Evolutionary conservation across 1,140 invertebrate species (phyloP).

Genomic region (Popillia japonica): DNA sequence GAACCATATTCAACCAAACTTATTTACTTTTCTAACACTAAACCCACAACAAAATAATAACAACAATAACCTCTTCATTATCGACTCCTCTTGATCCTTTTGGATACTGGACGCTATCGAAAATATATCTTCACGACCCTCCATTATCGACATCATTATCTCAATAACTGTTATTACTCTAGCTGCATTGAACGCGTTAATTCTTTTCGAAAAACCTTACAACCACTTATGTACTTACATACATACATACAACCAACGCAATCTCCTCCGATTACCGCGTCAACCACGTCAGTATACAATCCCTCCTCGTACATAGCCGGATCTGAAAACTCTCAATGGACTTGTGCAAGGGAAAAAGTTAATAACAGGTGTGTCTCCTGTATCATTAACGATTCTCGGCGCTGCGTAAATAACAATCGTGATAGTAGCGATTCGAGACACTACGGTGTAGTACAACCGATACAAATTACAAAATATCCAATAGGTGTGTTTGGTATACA

Average conservation of each 20-base stretch:
- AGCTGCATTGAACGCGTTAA: background rate
- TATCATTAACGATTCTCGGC: background rate
- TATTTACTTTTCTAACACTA: too few species aligned
- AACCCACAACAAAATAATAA: too few species aligned
- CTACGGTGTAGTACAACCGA: background rate
- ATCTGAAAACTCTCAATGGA: too few species aligned
- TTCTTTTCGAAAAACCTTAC: background rate
- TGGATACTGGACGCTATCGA: background rate
- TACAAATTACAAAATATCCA: background rate
- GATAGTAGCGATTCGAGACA: too few species aligned
- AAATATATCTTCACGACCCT: too few species aligned
- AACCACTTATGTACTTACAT: background rate
- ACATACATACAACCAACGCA: too few species aligned
- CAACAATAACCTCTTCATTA: too few species aligned
- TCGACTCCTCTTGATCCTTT: background rate
- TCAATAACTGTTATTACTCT: background rate
- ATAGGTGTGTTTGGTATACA: background rate
- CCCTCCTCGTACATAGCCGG: background rate
- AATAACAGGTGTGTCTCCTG: background rate
- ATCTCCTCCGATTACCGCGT: background rate
- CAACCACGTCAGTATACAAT: background rate
- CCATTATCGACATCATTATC: background rate
- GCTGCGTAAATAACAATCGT: background rate
- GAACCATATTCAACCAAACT: too few species aligned
- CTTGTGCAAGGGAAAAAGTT: background rate